These are phyloP conservation scores for Blera fallax DNA, from an alignment of 2,888 invertebrate species.

Conservation along the genomic window DNA sequence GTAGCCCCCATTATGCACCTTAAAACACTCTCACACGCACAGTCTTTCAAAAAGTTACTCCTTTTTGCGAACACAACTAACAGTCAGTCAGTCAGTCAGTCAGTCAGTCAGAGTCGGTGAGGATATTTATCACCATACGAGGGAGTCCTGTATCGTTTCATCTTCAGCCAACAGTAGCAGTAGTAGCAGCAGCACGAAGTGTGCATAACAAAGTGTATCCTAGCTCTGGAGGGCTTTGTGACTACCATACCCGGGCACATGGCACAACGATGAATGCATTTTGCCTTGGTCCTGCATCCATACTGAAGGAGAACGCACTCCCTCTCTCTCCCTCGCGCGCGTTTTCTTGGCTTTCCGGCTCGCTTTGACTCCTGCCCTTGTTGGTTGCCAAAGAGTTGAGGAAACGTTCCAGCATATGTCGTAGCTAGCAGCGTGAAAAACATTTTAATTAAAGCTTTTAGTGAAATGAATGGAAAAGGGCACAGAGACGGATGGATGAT, in stretches of 20 bases:
- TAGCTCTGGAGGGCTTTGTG: slow-evolving; percentile 9
- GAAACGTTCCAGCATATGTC: slow-evolving; percentile 12
- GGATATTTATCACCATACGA: slow-evolving; percentile 36
- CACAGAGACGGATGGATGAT: slow-evolving; percentile 42
- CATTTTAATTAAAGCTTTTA: slow-evolving; percentile 75
- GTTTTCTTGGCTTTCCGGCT: slow-evolving; percentile 6
- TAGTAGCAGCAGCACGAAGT: not conserved
- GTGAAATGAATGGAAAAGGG: slow-evolving; percentile 59
- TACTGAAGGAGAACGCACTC: slow-evolving; percentile 16
- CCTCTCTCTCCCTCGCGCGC: too few relatives aligned
- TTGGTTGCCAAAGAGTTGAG: slow-evolving; percentile 11
- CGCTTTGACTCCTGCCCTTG: slow-evolving; percentile 22
- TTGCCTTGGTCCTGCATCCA: slow-evolving; percentile 1
- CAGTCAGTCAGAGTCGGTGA: slow-evolving; percentile 12
- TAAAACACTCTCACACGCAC: slow-evolving; percentile 34
- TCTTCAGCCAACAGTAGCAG: not conserved
- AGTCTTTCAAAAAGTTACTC: slow-evolving; percentile 42
- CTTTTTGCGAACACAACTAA: too few relatives aligned
- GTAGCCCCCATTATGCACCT: slow-evolving; percentile 25
- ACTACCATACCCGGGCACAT: not conserved
- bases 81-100: slow-evolving; percentile 20
- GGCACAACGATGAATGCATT: not conserved
- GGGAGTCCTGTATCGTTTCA: not conserved
- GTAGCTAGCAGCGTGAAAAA: slow-evolving; percentile 76
- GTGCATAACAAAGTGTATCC: slow-evolving; percentile 42